Evolutionary conservation across 2,113 vertebrate genomes (phyloP), one percentile per base, ranked within the genome.

Genomic region (Pterocles orientalis): DNA sequence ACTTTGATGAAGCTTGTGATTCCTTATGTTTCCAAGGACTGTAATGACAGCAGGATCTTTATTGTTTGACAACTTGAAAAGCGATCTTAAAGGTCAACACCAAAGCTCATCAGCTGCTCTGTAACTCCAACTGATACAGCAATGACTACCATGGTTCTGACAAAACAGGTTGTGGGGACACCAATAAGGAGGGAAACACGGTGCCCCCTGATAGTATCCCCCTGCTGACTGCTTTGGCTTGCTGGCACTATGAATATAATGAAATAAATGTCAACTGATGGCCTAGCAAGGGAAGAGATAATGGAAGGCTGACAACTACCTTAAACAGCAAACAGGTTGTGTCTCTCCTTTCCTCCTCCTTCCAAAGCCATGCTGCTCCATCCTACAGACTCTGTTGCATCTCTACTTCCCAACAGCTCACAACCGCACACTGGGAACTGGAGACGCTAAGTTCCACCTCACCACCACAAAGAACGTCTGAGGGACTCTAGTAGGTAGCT

Each of bases 401-500:
- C 61, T 60, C 56, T 8, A 36, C 15, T 18, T 86, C 10, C n/a
- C 61, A 71, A 41, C 6, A 73, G 15, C 47, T 91, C 57, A 43
- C 43, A 77, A 3, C 2, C 0, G 1, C 39, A 58, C 10, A n/a
- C 1, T 25, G 18, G 69, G 39, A 85, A 41, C 26, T 9, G 4
- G 19, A 68, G 43, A 71, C 12, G 19, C 7, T 18, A 56, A 71
- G n/a, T n/a, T 72, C 48, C 7, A 66, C 31, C 33, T 50, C 34
- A 19, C 34, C 33, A 21, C 25, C 50, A 86, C 26, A 48, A 41
- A 56, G 58, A 60, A 33, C 7, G 6, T 45, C 47, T 48, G 65
- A 82, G 34, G 17, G 19, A 50, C 20, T 41, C 4, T 0, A 36
- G 19, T 9, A 47, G 2, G 5, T 14, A 53, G 39, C 29, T 65